Percentiles rank a stretch among this genome's conserved stretches.
These are phyloP conservation scores for Podarcis muralis DNA, from an alignment of 2,113 vertebrate species.

Conservation along the genomic window DNA sequence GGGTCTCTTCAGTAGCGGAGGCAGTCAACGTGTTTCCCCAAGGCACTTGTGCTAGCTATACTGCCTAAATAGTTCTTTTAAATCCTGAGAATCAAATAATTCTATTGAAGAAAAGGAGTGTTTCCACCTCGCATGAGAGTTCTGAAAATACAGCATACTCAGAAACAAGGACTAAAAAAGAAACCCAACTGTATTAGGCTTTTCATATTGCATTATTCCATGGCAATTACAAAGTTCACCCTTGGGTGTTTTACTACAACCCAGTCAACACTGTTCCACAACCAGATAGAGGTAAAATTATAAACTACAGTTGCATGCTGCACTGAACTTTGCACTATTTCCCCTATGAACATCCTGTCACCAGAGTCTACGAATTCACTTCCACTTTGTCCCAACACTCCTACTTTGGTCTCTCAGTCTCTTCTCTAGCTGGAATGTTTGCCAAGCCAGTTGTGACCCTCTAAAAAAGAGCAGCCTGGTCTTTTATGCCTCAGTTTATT, in stretches of 20 bases:
- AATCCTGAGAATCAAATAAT: neutral
- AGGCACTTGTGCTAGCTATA: neutral
- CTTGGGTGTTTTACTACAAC: neutral
- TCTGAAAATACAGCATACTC: neutral
- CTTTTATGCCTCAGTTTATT: neutral
- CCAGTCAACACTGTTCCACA: neutral
- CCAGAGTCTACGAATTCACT: neutral
- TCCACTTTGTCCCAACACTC: neutral
- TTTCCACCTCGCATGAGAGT: neutral
- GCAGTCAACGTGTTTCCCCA: neutral
- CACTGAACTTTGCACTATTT: neutral
- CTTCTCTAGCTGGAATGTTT: neutral
- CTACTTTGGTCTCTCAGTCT: too few species aligned
- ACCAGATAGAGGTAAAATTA: neutral
- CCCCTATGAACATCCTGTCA: neutral
- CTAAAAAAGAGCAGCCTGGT: neutral
- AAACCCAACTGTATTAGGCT: neutral
- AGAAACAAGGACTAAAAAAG: neutral
- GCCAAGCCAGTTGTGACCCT: neutral
- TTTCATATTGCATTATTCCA: neutral
- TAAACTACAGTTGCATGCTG: neutral
- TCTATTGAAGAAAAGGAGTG: neutral
- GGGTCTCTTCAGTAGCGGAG: neutral
- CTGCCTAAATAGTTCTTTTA: neutral
- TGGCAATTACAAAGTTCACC: neutral